Evolutionary conservation across 2,113 vertebrate species (phyloP).

Genomic region (Clarias macrocephalus): DNA sequence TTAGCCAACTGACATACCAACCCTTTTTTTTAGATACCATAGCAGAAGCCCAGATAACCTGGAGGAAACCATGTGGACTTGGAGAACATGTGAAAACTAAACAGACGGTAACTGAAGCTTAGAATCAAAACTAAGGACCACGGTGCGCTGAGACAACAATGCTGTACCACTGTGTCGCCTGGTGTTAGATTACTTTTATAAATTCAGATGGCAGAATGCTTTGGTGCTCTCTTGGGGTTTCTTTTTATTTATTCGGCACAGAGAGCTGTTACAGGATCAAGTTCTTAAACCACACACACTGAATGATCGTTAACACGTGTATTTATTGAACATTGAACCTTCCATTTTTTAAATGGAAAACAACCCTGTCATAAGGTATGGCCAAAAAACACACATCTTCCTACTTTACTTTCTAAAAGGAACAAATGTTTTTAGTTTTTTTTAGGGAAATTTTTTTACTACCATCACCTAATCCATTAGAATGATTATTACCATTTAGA

Average conservation of each 20-base stretch:
- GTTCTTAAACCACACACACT: background rate
- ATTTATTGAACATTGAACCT: background rate
- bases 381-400: background rate
- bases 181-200: conserved; percentile 13
- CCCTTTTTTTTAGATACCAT: background rate
- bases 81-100: background rate
- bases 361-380: background rate
- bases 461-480: background rate
- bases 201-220: background rate
- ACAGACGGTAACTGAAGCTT: background rate
- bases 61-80: background rate
- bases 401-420: background rate
- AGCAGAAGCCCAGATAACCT: background rate
- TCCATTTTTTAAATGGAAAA: background rate
- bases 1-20: background rate
- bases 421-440: background rate
- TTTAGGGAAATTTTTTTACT: background rate
- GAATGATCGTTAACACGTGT: background rate
- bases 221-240: background rate
- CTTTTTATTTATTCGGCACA: background rate
- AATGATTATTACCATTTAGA: background rate
- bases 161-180: background rate
- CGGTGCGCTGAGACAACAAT: background rate
- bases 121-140: background rate
- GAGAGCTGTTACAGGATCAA: background rate